Conservation (phyloP, 2,797 vertebrate genomes). For the Phataginus tricuspis region DNA sequence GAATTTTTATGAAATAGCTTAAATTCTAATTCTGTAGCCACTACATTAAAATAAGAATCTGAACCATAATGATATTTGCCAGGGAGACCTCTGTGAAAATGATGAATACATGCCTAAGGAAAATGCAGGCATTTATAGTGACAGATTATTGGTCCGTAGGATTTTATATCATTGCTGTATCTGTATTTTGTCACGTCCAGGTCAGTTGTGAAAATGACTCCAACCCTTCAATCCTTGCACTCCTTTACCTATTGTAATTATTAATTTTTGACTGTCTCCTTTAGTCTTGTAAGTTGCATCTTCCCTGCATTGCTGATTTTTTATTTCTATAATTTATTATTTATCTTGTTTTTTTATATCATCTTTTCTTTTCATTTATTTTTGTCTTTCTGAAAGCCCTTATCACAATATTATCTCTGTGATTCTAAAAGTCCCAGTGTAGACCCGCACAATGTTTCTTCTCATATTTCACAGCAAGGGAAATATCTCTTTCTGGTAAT, state of each 20-base stretch:
- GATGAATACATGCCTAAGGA: neutral
- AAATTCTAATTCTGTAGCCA: slow-evolving; percentile 20
- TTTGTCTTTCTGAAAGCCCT: neutral
- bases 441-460: neutral
- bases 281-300: neutral
- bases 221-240: neutral
- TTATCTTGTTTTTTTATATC: neutral
- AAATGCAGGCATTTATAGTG: neutral
- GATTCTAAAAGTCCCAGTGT: neutral
- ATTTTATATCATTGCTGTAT: neutral
- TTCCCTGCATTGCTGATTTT: slow-evolving; percentile 22
- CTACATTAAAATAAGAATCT: slow-evolving; percentile 24
- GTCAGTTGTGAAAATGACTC: slow-evolving; percentile 27
- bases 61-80: neutral
- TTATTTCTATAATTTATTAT: neutral
- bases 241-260: slow-evolving; percentile 13
- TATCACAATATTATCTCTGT: neutral
- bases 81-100: neutral
- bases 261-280: slow-evolving; percentile 17
- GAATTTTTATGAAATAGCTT: slow-evolving; percentile 27
- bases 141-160: neutral
- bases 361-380: neutral
- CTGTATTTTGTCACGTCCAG: neutral
- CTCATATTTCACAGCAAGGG: slow-evolving; percentile 31
- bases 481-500: slow-evolving; percentile 33